Evolutionary conservation across 1,140 invertebrate genomes (phyloP).

Genomic region (Melipona quadrifasciata): DNA sequence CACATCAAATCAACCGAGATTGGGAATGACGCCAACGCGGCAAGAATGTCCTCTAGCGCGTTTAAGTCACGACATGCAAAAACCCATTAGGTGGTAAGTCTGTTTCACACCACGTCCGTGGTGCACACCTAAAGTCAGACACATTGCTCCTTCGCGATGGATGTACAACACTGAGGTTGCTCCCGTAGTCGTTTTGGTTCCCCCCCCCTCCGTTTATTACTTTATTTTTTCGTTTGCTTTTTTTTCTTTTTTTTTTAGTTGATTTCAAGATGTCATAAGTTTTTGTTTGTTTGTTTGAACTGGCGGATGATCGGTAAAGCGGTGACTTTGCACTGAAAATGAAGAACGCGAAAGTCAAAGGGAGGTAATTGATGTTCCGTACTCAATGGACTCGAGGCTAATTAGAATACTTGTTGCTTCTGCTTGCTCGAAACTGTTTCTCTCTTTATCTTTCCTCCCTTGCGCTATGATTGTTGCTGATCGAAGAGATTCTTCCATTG

Average conservation of each 20-base stretch:
- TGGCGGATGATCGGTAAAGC: not conserved
- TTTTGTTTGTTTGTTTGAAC: not conserved
- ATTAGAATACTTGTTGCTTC: conserved; percentile 36
- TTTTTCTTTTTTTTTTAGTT: conserved; percentile 39
- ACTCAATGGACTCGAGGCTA: not conserved
- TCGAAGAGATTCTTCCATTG: not conserved
- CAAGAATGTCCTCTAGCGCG: not conserved
- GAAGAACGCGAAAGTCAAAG: conserved; percentile 57
- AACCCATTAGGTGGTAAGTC: not conserved
- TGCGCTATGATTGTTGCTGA: not conserved
- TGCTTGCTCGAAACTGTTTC: not conserved
- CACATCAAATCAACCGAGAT: not conserved
- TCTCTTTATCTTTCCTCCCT: not conserved
- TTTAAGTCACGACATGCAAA: no score
- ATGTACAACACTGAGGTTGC: conserved; percentile 16
- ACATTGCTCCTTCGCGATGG: conserved; percentile 11
- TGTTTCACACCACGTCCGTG: not conserved
- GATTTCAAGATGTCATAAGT: conserved; percentile 44
- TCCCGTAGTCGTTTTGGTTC: not conserved
- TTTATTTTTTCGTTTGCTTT: conserved; percentile 35
- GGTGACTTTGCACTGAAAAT: conserved; percentile 38
- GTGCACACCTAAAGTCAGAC: no score
- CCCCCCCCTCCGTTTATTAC: conserved; percentile 34
- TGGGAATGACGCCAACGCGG: not conserved
- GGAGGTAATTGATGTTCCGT: conserved; percentile 40